Evolutionary conservation across 2,113 vertebrate genomes (phyloP), one percentile per base, ranked within the genome.

Genomic region (Theropithecus gelada): DNA sequence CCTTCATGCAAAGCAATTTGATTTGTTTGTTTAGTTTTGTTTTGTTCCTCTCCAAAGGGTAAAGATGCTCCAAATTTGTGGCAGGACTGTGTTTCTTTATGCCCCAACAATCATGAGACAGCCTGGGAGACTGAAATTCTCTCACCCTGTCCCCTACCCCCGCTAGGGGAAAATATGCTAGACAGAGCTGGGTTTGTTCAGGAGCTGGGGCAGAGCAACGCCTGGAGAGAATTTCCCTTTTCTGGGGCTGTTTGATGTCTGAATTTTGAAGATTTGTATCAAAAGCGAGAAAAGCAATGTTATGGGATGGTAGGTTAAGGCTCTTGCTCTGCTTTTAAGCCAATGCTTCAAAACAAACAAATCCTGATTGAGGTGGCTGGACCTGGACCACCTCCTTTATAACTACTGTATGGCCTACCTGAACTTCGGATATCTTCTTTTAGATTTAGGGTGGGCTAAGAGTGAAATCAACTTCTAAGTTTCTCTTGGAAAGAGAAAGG

Each of bases 141-240:
- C 81, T 96, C 92, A n/a, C 96, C 45, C 80, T 79, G 64, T 93
- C 68, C 89, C 88, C 96, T 97, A 91, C 87, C 96, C 97, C 87
- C 17, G 3, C 97, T 92, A 79, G 83, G 96, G 98, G 90, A 97
- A 87, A 97, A 93, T 96, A 96, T 87, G 96, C 52, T 85, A 94
- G 45, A 90, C 88, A 96, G 96, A 97, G 94, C 92, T 97, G 13
- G 2, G 50, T 97, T 97, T 98, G 97, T 98, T 96, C 90, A 25
- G n/a, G 57, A 76, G 87, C 72, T 23, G 5, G 22, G 45, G 61
- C 12, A 40, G 79, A 90, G 90, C 27, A 25, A 25, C 18, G 88
- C 90, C 97, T 97, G 61, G 40, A 97, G 95, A 82, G 92, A 97
- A 98, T 94, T 97, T 95, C 81, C 95, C 92, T 64, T 96, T 95